phyloP scores from a whole-genome alignment of 1,140 invertebrate species.

The Akabosia matsudoensis region DNA sequence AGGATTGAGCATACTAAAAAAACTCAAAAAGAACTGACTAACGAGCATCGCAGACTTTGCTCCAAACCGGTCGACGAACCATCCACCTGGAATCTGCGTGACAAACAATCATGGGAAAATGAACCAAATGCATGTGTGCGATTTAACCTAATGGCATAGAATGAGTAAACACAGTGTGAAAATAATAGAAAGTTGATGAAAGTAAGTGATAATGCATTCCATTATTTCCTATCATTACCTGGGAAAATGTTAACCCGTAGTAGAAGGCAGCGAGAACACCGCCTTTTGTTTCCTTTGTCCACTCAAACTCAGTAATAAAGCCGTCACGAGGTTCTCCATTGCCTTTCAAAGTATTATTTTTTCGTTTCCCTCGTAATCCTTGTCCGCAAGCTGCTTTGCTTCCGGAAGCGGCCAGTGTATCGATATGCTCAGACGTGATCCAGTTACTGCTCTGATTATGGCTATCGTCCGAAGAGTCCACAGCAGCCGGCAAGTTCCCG shows the following conservation, averaged over 20 bases:
- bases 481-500: neutral
- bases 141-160: too few species aligned
- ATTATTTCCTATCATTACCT: conserved; percentile 43
- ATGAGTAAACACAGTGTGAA: too few species aligned
- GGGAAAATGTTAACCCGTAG: conserved; percentile 53
- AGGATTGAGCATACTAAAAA: conserved; percentile 52
- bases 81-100: conserved; percentile 53
- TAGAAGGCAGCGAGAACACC: conserved; percentile 53
- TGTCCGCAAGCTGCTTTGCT: neutral
- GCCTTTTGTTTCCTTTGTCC: conserved; percentile 51
- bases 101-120: neutral
- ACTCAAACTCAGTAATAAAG: conserved; percentile 47
- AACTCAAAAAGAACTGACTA: conserved; percentile 50
- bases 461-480: neutral
- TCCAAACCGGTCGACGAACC: conserved; percentile 50
- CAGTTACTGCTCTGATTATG: neutral
- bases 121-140: neutral
- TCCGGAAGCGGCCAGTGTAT: neutral
- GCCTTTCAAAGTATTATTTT: neutral
- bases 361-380: neutral
- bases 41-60: conserved; percentile 49
- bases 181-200: neutral
- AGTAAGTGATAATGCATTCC: too few species aligned
- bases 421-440: neutral
- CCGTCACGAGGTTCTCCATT: neutral